Evolutionary conservation across 2,113 vertebrate species (phyloP).

Genomic region (Aspiorhynchus laticeps): DNA sequence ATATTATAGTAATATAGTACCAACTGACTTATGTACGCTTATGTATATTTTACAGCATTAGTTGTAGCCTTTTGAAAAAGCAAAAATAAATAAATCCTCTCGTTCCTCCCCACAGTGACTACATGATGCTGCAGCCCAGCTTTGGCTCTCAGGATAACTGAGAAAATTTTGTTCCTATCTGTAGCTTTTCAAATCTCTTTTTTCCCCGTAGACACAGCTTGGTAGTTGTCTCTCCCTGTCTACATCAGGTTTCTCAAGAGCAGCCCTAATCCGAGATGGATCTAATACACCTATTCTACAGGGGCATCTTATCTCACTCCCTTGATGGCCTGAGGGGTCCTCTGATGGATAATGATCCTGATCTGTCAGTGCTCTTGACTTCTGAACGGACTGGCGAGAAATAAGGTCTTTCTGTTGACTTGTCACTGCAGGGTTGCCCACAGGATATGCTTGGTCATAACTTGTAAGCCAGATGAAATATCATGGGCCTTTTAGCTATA

Average conservation of each 20-base stretch:
- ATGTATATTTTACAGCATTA: no score
- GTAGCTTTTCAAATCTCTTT: background rate
- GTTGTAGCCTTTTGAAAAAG: no score
- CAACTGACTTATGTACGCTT: no score
- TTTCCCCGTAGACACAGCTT: background rate
- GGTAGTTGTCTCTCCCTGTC: background rate
- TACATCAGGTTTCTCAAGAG: background rate
- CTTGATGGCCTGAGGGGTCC: background rate
- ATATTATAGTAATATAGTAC: no score
- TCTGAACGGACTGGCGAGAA: background rate
- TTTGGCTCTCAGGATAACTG: background rate
- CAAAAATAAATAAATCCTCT: no score
- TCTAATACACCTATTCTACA: background rate
- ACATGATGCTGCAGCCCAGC: background rate
- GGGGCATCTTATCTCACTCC: background rate
- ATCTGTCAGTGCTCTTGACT: background rate
- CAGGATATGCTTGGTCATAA: background rate
- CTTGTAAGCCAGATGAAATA: background rate
- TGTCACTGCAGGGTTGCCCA: background rate
- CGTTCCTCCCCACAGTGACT: background rate
- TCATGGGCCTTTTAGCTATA: slow-evolving; percentile 2
- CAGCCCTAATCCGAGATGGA: background rate
- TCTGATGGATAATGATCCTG: background rate
- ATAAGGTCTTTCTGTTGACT: background rate
- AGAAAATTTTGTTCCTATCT: background rate